Evolutionary conservation across 2,797 vertebrate genomes (phyloP).

Genomic region (Sparidentex hasta): DNA sequence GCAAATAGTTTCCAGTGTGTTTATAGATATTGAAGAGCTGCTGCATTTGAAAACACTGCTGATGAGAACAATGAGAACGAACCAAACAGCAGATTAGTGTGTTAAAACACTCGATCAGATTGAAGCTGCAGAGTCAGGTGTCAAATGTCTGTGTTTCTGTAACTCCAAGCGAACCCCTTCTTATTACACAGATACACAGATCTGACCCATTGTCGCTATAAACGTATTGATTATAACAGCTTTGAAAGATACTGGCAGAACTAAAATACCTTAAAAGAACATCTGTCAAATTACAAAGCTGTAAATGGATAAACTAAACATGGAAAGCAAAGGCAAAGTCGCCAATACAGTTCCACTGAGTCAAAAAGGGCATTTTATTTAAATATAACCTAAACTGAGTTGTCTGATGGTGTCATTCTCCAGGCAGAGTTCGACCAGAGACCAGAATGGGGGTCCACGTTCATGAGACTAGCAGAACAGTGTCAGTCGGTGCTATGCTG

Average conservation of each 20-base stretch:
- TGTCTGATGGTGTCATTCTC: constrained; percentile 19
- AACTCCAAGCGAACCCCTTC: background rate
- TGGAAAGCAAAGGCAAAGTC: background rate
- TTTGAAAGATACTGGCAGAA: no score
- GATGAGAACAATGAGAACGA: background rate
- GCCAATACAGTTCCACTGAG: background rate
- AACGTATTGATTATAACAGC: background rate
- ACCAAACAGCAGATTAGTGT: background rate
- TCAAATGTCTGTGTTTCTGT: background rate
- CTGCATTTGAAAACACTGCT: background rate
- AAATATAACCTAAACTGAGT: background rate
- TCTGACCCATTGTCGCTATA: background rate
- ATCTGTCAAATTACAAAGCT: background rate
- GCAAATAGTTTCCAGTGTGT: background rate
- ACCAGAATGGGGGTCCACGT: constrained; percentile 80
- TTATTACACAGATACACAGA: background rate
- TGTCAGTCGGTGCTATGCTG: constrained; percentile 96
- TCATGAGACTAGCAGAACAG: constrained; percentile 88
- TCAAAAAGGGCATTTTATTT: background rate
- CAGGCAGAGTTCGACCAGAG: constrained; percentile 81
- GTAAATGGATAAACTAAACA: background rate
- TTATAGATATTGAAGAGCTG: background rate
- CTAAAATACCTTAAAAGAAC: background rate
- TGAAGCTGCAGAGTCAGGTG: background rate
- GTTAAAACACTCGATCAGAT: background rate